Evolutionary conservation across 2,888 invertebrate genomes (phyloP).

Genomic region (Agapostemon virescens): DNA sequence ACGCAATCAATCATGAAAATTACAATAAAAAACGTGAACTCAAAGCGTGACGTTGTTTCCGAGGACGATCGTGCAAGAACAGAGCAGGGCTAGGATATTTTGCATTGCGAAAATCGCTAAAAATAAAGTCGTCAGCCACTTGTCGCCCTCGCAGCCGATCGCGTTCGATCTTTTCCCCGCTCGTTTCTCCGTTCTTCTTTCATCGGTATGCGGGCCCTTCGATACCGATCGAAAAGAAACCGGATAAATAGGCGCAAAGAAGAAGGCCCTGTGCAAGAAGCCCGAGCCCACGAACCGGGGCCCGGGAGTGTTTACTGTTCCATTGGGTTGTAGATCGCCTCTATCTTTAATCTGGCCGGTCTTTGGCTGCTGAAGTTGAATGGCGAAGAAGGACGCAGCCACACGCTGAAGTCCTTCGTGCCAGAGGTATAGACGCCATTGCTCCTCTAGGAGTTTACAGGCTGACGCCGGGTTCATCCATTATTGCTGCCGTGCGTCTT

Average conservation of each 20-base stretch:
- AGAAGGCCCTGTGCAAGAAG: constrained; percentile 14
- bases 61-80: constrained; percentile 39
- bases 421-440: constrained; percentile 62
- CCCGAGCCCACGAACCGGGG: constrained; percentile 21
- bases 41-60: constrained; percentile 27
- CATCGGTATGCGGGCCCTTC: constrained; percentile 41
- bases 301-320: constrained; percentile 71
- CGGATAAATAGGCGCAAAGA: constrained; percentile 22
- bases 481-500: constrained; percentile 66
- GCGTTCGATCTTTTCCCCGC: constrained; percentile 13
- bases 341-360: constrained; percentile 72
- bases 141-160: constrained; percentile 35
- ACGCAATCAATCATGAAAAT: constrained; percentile 14
- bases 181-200: constrained; percentile 14
- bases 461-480: constrained; percentile 66
- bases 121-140: constrained; percentile 52
- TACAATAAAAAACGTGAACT: neutral
- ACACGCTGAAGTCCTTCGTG: constrained; percentile 54
- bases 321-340: constrained; percentile 71
- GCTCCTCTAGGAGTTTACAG: constrained; percentile 69
- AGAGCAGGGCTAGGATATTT: constrained; percentile 12
- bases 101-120: constrained; percentile 34
- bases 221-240: constrained; percentile 32
- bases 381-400: constrained; percentile 63
- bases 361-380: constrained; percentile 60